Evolutionary conservation across 2,888 invertebrate genomes (phyloP).

Genomic region (Lamellibrachia columna): DNA sequence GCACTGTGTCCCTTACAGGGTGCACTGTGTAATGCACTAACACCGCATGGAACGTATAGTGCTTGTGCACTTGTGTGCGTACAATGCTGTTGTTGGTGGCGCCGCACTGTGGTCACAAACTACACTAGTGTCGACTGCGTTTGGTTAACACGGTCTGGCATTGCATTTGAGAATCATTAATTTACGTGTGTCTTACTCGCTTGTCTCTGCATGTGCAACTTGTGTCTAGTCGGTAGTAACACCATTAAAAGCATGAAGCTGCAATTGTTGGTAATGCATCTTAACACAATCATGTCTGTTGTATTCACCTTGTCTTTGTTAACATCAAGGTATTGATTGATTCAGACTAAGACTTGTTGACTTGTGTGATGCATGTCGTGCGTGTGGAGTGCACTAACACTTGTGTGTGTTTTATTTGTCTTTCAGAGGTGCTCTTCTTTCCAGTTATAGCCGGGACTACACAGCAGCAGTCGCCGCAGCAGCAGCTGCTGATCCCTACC

Average conservation of each 20-base stretch:
- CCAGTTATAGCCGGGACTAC: slow-evolving; percentile 79
- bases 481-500: slow-evolving; percentile 81
- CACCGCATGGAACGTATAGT: neutral
- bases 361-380: neutral
- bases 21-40: neutral
- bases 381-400: neutral
- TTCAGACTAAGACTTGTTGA: neutral
- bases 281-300: neutral
- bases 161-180: slow-evolving; percentile 10
- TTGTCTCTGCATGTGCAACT: slow-evolving; percentile 5
- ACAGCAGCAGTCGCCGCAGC: slow-evolving; percentile 69
- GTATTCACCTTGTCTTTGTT: neutral
- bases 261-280: slow-evolving; percentile 2
- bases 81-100: slow-evolving; percentile 11
- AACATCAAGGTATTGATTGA: neutral
- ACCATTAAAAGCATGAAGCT: slow-evolving; percentile 4
- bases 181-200: slow-evolving; percentile 5
- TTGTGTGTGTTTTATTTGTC: neutral
- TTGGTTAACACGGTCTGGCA: neutral
- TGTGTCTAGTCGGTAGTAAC: slow-evolving; percentile 16
- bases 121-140: neutral
- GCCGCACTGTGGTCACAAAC: neutral
- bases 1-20: neutral
- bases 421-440: slow-evolving; percentile 35
- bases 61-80: neutral